Conservation (phyloP, 2,113 vertebrate genomes). For the Barnardius zonarius region DNA sequence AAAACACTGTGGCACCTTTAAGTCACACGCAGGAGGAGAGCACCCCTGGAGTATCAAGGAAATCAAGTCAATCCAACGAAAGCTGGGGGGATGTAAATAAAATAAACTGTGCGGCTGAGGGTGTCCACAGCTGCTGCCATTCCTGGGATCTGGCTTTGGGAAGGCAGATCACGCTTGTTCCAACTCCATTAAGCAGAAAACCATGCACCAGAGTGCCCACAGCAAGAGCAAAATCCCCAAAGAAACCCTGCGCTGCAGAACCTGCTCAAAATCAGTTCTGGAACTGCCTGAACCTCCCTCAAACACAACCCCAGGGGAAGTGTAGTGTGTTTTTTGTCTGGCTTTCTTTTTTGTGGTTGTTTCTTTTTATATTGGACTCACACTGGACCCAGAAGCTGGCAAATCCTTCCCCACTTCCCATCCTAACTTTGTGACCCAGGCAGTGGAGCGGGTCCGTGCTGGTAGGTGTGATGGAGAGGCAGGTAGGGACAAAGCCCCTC, state of each 20-base stretch:
- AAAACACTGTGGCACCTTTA: background rate
- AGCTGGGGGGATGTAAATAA: background rate
- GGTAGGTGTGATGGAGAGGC: background rate
- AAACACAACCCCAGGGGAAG: background rate
- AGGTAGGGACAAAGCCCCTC: background rate
- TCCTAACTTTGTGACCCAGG: rapidly evolving
- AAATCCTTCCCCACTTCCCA: background rate
- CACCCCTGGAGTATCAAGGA: background rate
- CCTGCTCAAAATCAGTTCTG: background rate
- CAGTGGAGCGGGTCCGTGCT: rapidly evolving
- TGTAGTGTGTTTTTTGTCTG: background rate
- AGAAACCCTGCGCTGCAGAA: background rate
- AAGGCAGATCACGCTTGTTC: background rate
- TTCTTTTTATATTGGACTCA: background rate
- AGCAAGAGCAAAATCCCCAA: background rate
- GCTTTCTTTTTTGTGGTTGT: background rate
- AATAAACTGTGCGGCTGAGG: background rate
- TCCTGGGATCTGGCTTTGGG: background rate
- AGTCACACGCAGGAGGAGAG: background rate
- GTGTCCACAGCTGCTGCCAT: background rate
- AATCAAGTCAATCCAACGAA: background rate
- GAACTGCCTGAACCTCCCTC: background rate
- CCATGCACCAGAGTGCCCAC: background rate
- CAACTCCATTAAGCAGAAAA: background rate
- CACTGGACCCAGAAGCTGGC: background rate